These are phyloP conservation scores for Hippocampus kuda DNA, from an alignment of 2,797 vertebrate species.

Conservation along the genomic window DNA sequence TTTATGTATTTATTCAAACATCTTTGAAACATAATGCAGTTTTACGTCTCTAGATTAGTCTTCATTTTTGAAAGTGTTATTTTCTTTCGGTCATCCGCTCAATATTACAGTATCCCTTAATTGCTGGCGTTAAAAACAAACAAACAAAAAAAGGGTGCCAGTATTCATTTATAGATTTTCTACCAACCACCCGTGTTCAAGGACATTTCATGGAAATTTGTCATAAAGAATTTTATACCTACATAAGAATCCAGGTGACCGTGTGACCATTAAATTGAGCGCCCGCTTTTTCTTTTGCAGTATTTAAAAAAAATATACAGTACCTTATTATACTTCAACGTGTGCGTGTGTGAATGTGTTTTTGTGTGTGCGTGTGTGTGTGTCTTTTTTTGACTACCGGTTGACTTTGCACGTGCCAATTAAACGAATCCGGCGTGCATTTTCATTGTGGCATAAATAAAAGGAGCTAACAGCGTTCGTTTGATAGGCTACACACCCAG, in stretches of 20 bases:
- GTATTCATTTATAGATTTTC: background rate
- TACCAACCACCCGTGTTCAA: background rate
- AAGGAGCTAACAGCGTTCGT: background rate
- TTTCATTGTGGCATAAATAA: background rate
- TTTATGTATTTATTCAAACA: background rate
- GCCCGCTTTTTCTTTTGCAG: background rate
- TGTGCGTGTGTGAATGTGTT: background rate
- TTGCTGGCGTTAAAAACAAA: too few species aligned
- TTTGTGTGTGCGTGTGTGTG: background rate
- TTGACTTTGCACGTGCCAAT: constrained; percentile 11
- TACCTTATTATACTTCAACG: background rate
- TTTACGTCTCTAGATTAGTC: background rate
- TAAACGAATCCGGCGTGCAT: background rate
- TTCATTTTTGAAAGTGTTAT: background rate
- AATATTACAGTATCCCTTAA: background rate
- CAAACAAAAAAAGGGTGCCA: too few species aligned
- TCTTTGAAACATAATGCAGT: background rate
- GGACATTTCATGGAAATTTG: background rate
- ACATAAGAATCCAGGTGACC: too few species aligned
- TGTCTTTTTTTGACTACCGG: background rate
- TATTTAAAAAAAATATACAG: background rate
- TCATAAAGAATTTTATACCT: background rate
- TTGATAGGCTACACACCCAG: background rate
- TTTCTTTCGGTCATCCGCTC: background rate
- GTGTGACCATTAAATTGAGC: background rate